Evolutionary conservation across 2,797 vertebrate genomes (phyloP), one percentile per base, ranked within the genome.

Genomic region (Carapus acus): DNA sequence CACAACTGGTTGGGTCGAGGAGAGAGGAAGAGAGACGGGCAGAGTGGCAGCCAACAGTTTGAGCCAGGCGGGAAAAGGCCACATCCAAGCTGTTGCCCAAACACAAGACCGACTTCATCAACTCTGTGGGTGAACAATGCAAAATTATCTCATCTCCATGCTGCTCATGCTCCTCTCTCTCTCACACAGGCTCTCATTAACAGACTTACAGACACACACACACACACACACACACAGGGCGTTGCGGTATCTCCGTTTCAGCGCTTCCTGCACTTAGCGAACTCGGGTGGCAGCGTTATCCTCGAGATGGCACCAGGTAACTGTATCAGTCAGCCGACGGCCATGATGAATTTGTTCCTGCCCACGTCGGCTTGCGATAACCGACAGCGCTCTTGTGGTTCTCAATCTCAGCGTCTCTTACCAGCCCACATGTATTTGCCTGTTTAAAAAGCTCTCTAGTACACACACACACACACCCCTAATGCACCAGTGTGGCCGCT

Each of bases 31-130:
- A 40, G 44, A 27, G 48, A 38, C 59, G 52, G 19, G 36, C 41
- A 65, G 66, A 67, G 44, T 49, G 61, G 74, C 58, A 47, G 46
- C 43, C 49, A 69, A 74, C 71, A 65, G 54, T 62, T 62, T 68
- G 37, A 73, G 67, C 66, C 72, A 77, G 20, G 54, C 73, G 64
- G 54, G 69, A 61, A 71, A 47, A 44, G 59, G 67, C 44, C 59
- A 84, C 65, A 85, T 70, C 79, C 73, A 71, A 55, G 51, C 74
- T 65, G 74, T 81, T 84, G 81, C 83, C 66, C 55, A 37, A 55
- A 54, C 37, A 66, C 20, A 62, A 50, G 46, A 54, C 38, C 73
- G 49, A 44, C 58, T 48, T 45, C 62, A 61, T 60, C 51, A 67
- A 36, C 58, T 11, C 31, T 33, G 31, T 13, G 12, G 31, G 12